Evolutionary conservation across 2,888 invertebrate genomes (phyloP).

Genomic region (Anoplius nigerrimus): DNA sequence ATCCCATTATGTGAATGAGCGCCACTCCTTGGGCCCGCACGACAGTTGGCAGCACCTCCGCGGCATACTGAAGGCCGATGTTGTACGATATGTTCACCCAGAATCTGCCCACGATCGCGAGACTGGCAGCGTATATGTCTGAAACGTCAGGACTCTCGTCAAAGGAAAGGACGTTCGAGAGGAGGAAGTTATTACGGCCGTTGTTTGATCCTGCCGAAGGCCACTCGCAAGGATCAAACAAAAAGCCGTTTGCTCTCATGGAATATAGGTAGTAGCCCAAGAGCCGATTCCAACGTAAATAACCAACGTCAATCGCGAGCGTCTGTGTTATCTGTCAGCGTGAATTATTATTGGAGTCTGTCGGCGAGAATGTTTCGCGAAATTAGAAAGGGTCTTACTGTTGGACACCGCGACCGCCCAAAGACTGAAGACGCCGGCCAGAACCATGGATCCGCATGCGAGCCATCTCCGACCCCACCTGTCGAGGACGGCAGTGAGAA

Average conservation of each 20-base stretch:
- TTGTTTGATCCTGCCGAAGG: too few relatives aligned
- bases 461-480: slow-evolving; percentile 91
- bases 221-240: too few relatives aligned
- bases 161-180: too few relatives aligned
- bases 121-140: slow-evolving; percentile 85
- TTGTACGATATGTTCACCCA: slow-evolving; percentile 93
- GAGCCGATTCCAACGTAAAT: too few relatives aligned
- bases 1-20: slow-evolving; percentile 91
- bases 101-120: slow-evolving; percentile 89
- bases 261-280: too few relatives aligned
- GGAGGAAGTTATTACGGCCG: too few relatives aligned
- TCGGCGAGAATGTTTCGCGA: too few relatives aligned
- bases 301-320: too few relatives aligned
- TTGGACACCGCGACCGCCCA: slow-evolving; percentile 85
- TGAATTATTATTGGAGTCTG: too few relatives aligned
- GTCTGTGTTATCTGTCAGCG: too few relatives aligned
- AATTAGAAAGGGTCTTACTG: too few relatives aligned
- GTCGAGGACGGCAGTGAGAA: slow-evolving; percentile 86
- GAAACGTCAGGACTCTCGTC: slow-evolving; percentile 26
- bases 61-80: slow-evolving; percentile 92
- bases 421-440: slow-evolving; percentile 88
- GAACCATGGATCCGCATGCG: slow-evolving; percentile 87
- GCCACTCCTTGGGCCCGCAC: slow-evolving; percentile 92
- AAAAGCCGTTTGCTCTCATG: too few relatives aligned
- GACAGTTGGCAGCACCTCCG: slow-evolving; percentile 90